Percentiles rank a stretch among this genome's conserved stretches.
Evolutionary conservation across 2,797 vertebrate species (phyloP).

Genomic region (Cyprinella venusta): DNA sequence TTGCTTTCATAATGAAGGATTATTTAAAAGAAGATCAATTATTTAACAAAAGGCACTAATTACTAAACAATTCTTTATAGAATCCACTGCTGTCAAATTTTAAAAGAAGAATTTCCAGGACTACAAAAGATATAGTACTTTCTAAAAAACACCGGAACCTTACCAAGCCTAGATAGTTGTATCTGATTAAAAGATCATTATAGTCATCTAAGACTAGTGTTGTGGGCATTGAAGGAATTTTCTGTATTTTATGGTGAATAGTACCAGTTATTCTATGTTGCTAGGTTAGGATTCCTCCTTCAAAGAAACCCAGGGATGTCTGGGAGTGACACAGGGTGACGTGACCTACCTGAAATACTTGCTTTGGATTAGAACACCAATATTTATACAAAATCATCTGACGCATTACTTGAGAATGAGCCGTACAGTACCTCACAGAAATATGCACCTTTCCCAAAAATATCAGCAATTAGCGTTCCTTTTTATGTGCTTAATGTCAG

Average conservation of each 20-base stretch:
- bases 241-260: not conserved
- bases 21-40: not conserved
- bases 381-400: constrained; percentile 33
- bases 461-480: not conserved
- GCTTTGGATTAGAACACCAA: constrained; percentile 37
- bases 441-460: constrained; percentile 16
- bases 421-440: constrained; percentile 37
- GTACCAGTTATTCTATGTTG: constrained; percentile 14
- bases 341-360: constrained; percentile 30
- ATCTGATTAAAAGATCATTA: not conserved
- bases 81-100: constrained; percentile 14
- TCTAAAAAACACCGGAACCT: constrained; percentile 14
- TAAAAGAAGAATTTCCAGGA: not conserved
- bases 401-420: constrained; percentile 22
- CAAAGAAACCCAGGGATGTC: constrained; percentile 17
- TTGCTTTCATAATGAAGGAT: not conserved
- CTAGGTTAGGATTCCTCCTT: not conserved
- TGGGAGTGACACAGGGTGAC: constrained; percentile 22
- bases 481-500: constrained; percentile 31
- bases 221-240: not conserved
- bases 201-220: not conserved
- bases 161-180: constrained; percentile 1
- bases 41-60: constrained; percentile 39
- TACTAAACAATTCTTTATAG: constrained; percentile 12
- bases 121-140: not conserved